phyloP scores from a whole-genome alignment of 2,888 invertebrate genomes.

The Leptinotarsa tumamoca region DNA sequence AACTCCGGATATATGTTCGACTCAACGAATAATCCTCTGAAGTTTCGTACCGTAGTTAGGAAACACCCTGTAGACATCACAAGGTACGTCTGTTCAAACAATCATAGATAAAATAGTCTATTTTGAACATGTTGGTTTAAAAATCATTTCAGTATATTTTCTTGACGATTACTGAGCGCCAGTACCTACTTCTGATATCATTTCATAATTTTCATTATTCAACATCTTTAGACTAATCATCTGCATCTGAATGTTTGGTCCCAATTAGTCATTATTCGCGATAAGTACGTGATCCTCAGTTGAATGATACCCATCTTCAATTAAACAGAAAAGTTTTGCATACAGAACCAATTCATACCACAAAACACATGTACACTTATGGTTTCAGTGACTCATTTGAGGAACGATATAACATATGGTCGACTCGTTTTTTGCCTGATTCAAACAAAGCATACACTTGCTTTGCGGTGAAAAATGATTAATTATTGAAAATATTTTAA shows the following conservation, averaged over 20 bases:
- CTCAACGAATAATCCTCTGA: too few species aligned
- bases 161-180: too few species aligned
- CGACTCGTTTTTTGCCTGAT: slow-evolving; percentile 12
- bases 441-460: slow-evolving; percentile 7
- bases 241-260: neutral
- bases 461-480: slow-evolving; percentile 15
- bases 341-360: slow-evolving; percentile 20
- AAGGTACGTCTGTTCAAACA: too few species aligned
- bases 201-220: too few species aligned
- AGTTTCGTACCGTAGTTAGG: too few species aligned
- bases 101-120: too few species aligned
- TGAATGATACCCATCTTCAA: slow-evolving; percentile 18
- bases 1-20: too few species aligned
- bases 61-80: too few species aligned
- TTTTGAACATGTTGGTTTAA: too few species aligned
- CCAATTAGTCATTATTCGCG: neutral
- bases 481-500: neutral
- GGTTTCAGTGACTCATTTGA: neutral
- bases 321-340: slow-evolving; percentile 4
- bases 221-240: neutral
- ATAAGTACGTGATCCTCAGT: slow-evolving; percentile 14
- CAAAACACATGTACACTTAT: slow-evolving; percentile 15
- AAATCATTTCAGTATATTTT: too few species aligned
- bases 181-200: too few species aligned
- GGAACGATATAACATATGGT: slow-evolving; percentile 7